These are phyloP conservation scores for Vidua macroura DNA, from an alignment of 2,113 vertebrate genomes.

Conservation along the genomic window DNA sequence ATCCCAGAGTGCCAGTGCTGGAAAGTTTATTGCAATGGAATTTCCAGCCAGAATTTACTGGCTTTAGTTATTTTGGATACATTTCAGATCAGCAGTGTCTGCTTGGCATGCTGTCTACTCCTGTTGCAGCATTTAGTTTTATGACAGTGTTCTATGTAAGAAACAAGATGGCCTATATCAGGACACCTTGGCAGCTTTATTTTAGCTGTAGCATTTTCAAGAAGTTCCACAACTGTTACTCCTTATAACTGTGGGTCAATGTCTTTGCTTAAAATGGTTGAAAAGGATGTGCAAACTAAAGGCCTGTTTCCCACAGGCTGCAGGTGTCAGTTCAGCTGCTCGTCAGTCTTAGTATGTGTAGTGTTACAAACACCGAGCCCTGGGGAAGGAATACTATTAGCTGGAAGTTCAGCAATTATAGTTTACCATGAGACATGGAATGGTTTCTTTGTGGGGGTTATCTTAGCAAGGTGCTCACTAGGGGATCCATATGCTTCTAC, in stretches of 20 bases:
- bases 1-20: background rate
- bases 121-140: background rate
- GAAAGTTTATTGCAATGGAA: background rate
- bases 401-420: background rate
- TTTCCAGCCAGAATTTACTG: background rate
- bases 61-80: background rate
- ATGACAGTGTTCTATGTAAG: background rate
- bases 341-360: background rate
- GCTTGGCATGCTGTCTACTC: background rate
- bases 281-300: background rate
- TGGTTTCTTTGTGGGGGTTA: background rate
- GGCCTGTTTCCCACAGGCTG: background rate
- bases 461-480: background rate
- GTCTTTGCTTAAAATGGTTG: background rate
- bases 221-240: background rate
- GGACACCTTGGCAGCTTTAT: background rate
- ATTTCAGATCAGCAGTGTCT: background rate
- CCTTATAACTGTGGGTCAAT: background rate
- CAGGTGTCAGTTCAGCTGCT: background rate
- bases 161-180: background rate
- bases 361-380: background rate
- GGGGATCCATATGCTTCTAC: background rate
- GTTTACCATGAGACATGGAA: background rate
- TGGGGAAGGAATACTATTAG: background rate
- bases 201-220: background rate